Evolutionary conservation across 2,797 vertebrate species (phyloP).

Genomic region (Telmatherina bonti): DNA sequence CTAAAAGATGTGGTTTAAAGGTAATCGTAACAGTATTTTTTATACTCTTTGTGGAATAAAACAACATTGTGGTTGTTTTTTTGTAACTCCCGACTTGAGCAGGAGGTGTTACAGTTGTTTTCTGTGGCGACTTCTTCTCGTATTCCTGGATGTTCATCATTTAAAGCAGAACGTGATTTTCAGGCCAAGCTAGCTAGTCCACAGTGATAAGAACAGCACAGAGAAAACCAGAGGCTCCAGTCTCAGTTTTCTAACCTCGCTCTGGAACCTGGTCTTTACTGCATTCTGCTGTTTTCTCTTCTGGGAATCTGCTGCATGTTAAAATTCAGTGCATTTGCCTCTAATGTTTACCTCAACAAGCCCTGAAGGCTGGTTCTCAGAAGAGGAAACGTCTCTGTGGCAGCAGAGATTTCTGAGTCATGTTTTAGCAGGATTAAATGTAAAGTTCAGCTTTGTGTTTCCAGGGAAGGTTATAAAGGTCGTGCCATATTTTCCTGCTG

Average conservation of each 20-base stretch:
- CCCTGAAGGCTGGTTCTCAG: constrained; percentile 2
- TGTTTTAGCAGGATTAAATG: background rate
- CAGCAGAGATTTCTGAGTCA: background rate
- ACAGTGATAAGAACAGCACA: background rate
- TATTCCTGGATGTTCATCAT: too few relatives aligned
- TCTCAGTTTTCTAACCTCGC: too few relatives aligned
- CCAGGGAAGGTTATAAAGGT: constrained; percentile 1
- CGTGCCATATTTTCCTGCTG: background rate
- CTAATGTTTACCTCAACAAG: constrained; percentile 5
- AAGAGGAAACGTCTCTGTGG: background rate
- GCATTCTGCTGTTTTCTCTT: background rate
- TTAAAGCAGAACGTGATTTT: background rate
- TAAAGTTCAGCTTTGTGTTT: background rate
- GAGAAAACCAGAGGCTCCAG: too few relatives aligned
- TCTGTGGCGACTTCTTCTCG: too few relatives aligned
- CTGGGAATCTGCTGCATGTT: background rate
- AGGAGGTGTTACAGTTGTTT: too few relatives aligned
- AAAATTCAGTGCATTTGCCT: background rate
- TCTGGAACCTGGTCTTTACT: background rate
- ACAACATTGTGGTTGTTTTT: too few relatives aligned
- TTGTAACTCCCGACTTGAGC: too few relatives aligned
- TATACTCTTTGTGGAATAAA: too few relatives aligned
- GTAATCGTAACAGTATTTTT: too few relatives aligned
- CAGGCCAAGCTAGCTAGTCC: background rate
- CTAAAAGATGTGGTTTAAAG: too few relatives aligned